Percentiles rank a stretch among this genome's conserved stretches.
These are phyloP conservation scores for Liopterus haemorrhoidalis DNA, from an alignment of 2,888 invertebrate species.

Conservation along the genomic window DNA sequence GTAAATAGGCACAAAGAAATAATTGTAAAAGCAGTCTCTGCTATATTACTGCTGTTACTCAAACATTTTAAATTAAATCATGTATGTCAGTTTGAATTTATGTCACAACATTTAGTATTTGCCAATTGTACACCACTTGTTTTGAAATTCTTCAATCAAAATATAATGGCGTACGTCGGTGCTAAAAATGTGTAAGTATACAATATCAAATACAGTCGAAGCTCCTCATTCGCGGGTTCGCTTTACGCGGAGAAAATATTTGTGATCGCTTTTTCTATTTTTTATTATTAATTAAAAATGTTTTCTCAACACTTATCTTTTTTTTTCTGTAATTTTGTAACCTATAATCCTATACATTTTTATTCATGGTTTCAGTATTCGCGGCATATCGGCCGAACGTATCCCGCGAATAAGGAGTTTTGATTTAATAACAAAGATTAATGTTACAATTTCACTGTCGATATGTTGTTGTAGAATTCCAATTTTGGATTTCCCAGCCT, in stretches of 20 bases:
- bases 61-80: slow-evolving; percentile 98
- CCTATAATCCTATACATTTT: not conserved
- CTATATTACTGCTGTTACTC: slow-evolving; percentile 79
- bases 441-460: slow-evolving; percentile 24
- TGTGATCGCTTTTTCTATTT: too few relatives aligned
- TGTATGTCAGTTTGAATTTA: slow-evolving; percentile 98
- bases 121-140: slow-evolving; percentile 98
- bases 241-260: too few relatives aligned
- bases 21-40: slow-evolving; percentile 92
- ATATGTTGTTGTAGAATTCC: slow-evolving; percentile 64
- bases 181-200: slow-evolving; percentile 74
- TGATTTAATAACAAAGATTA: slow-evolving; percentile 4
- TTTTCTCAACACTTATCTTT: slow-evolving; percentile 12
- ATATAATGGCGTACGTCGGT: slow-evolving; percentile 89
- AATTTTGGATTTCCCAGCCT: slow-evolving; percentile 90
- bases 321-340: not conserved
- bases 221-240: too few relatives aligned
- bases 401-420: too few relatives aligned
- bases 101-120: slow-evolving; percentile 97
- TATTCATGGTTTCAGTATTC: not conserved
- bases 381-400: too few relatives aligned
- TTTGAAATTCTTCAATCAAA: slow-evolving; percentile 97
- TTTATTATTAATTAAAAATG: not conserved
- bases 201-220: too few relatives aligned
- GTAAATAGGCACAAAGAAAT: slow-evolving; percentile 98